These are phyloP conservation scores for Lepilemur ruficaudatus DNA, from an alignment of 2,797 vertebrate genomes.

Conservation along the genomic window DNA sequence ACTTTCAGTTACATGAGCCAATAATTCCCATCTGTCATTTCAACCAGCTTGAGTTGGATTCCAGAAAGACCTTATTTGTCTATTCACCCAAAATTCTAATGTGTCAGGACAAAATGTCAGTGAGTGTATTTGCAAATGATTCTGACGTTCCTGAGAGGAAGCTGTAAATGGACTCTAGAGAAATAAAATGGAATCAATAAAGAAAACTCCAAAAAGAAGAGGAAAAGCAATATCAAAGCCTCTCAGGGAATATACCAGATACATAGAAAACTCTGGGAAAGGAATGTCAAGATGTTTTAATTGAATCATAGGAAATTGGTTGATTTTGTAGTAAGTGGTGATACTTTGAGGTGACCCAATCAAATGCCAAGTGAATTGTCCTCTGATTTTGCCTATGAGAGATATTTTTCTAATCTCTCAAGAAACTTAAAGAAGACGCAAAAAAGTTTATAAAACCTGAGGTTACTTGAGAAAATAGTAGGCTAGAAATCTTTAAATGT, in stretches of 20 bases:
- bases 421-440: background rate
- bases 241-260: background rate
- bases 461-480: background rate
- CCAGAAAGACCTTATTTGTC: background rate
- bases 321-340: background rate
- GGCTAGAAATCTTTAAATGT: slow-evolving; percentile 1
- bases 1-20: background rate
- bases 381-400: background rate
- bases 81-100: background rate
- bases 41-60: background rate
- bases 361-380: background rate
- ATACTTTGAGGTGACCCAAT: background rate
- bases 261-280: background rate
- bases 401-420: background rate
- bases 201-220: background rate
- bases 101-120: background rate
- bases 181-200: background rate
- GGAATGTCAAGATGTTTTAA: background rate
- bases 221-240: background rate
- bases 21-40: background rate
- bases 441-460: background rate
- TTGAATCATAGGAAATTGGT: background rate
- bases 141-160: background rate
- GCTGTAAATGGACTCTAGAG: background rate
- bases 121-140: background rate